Conservation (phyloP, 2,797 vertebrate species). For the Nyctalus aviator region DNA sequence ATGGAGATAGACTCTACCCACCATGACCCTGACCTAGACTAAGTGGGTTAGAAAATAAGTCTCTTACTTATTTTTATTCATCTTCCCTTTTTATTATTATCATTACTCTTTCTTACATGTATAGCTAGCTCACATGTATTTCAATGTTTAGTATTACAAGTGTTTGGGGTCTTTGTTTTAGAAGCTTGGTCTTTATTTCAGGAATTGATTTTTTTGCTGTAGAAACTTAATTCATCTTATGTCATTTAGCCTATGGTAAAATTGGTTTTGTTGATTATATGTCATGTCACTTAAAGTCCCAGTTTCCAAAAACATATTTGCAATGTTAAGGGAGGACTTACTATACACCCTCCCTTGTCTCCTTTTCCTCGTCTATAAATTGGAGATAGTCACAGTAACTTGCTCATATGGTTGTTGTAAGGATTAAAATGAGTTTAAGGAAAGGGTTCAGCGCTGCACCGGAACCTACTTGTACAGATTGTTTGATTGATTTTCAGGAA, state of each 20-base stretch:
- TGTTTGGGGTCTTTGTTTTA: neutral
- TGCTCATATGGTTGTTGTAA: neutral
- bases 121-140: neutral
- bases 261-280: neutral
- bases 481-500: slow-evolving; percentile 44
- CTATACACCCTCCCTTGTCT: neutral
- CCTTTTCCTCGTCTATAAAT: slow-evolving; percentile 14
- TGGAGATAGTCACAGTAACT: neutral
- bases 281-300: neutral
- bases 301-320: neutral
- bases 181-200: neutral
- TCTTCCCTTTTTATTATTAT: neutral
- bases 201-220: neutral
- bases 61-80: neutral
- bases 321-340: neutral
- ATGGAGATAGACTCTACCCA: neutral
- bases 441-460: neutral
- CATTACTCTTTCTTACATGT: neutral
- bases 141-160: neutral
- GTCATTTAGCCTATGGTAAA: neutral
- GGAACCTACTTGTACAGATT: neutral
- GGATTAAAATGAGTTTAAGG: slow-evolving; percentile 28
- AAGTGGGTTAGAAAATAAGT: neutral
- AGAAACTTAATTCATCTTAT: neutral
- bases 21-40: neutral